phyloP scores from a whole-genome alignment of 2,797 vertebrate genomes.

The Gymnocypris eckloni region DNA sequence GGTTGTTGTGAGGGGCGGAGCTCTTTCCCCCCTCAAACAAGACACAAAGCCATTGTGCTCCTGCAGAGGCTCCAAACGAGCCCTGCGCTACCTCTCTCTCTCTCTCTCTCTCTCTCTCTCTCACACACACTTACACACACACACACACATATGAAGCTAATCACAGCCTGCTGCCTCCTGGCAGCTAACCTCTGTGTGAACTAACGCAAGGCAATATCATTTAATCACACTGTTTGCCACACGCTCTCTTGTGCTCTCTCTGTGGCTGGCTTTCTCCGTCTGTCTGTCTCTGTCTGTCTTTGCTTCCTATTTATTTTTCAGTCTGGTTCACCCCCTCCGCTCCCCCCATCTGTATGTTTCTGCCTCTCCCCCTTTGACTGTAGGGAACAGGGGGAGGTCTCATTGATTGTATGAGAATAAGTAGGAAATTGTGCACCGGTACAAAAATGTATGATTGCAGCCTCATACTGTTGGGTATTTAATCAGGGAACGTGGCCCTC shows the following conservation, averaged over 20 bases:
- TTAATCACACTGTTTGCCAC: conserved; percentile 80
- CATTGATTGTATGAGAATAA: conserved; percentile 68
- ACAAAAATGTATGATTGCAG: conserved; percentile 58
- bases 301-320: conserved; percentile 37
- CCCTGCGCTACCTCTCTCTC: conserved; percentile 13
- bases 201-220: conserved; percentile 85
- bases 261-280: conserved; percentile 65
- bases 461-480: conserved; percentile 55
- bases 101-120: not conserved
- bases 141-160: conserved; percentile 70
- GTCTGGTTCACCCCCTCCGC: not conserved
- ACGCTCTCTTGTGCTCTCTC: conserved; percentile 54
- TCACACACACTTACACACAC: conserved; percentile 49
- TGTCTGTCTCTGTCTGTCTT: conserved; percentile 33
- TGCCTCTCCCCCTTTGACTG: conserved; percentile 24
- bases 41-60: conserved; percentile 69
- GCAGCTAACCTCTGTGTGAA: conserved; percentile 86
- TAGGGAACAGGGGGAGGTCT: conserved; percentile 48
- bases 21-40: conserved; percentile 64
- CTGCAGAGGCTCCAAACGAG: conserved; percentile 59
- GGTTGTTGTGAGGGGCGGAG: conserved; percentile 62
- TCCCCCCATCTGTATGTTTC: conserved; percentile 42
- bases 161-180: conserved; percentile 77
- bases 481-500: conserved; percentile 51
- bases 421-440: conserved; percentile 68